Conservation (phyloP, 1,140 invertebrate species). For the Drosophila pruinosa region DNA sequence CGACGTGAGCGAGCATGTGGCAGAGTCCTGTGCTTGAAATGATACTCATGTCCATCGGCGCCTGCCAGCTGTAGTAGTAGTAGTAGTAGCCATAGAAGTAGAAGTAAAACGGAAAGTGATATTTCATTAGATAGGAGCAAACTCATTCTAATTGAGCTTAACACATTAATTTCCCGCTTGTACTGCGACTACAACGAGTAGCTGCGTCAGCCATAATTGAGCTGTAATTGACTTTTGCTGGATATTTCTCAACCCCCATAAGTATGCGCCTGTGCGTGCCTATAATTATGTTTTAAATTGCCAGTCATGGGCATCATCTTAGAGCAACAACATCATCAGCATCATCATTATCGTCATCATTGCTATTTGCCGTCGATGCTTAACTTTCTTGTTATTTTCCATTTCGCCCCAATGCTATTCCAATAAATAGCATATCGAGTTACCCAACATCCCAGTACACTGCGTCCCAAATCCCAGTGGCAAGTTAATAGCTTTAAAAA, state of each 20-base stretch:
- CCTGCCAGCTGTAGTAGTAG: constrained; percentile 85
- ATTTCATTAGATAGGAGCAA: constrained; percentile 50
- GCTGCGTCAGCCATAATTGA: constrained; percentile 64
- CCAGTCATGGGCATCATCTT: constrained; percentile 64
- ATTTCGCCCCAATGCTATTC: constrained; percentile 49
- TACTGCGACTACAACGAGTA: constrained; percentile 20
- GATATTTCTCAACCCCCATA: not conserved
- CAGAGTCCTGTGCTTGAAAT: constrained; percentile 94
- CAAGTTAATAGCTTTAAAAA: too few species aligned
- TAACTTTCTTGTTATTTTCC: constrained; percentile 60
- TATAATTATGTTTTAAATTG: constrained; percentile 73
- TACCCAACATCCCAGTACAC: constrained; percentile 23
- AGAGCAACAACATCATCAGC: constrained; percentile 27
- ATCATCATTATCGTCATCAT: constrained; percentile 45
- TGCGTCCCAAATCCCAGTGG: not conserved
- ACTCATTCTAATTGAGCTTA: constrained; percentile 67
- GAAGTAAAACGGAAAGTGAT: constrained; percentile 17
- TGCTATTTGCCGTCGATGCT: constrained; percentile 32
- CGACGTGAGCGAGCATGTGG: constrained; percentile 92
- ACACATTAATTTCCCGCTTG: constrained; percentile 62
- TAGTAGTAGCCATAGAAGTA: constrained; percentile 31
- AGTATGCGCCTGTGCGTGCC: constrained; percentile 8
- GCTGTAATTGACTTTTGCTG: constrained; percentile 63
- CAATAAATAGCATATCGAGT: constrained; percentile 59
- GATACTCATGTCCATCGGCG: constrained; percentile 94